Evolutionary conservation across 2,113 vertebrate species (phyloP), one percentile per base, ranked within the genome.

Genomic region (Carlito syrichta): DNA sequence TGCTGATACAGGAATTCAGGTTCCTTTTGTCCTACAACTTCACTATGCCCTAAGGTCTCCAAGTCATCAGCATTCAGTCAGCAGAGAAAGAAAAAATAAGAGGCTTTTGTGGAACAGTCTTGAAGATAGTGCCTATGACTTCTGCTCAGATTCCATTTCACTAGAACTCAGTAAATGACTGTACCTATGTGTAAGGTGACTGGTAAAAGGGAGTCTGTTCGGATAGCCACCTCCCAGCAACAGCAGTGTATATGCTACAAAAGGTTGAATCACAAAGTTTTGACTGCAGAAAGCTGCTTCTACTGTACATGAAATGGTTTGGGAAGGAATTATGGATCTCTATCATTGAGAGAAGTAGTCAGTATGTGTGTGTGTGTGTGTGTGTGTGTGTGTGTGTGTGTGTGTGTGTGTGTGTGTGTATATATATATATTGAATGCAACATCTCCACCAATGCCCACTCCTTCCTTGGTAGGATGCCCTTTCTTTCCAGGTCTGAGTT

Each of bases 211-310:
- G 2, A n/a, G 38, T 88, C 27, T 60, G 17, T 92, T 19, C 48
- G 63, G 20, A 27, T 5, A 43, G 35, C 12, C 74, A 32, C 2
- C 20, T 71, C 16, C 35, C n/a, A 83, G 20, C 0, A 9, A 38
- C 4, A 50, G 22, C 0, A 13, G 10, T 22, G 38, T 1, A 1
- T 43, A 23, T 0, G 2, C 25, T 14, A 35, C 1, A 20, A 62
- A 69, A 54, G 8, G 23, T 48, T 8, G 19, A 20, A 22, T 69
- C 43, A 62, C 63, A 48, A 50, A 25, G 6, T 54, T 38, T 56
- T 2, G 14, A n/a, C 56, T 32, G 8, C 30, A 86, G 11, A 76
- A 90, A 77, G n/a, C 14, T 85, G 16, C 40, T 77, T 66, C 16
- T 69, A 20, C 35, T 43, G 40, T 32, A 77, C 0, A 12, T 68